Evolutionary conservation across 1,140 invertebrate genomes (phyloP).

Genomic region (Rhagoletis pomonella): DNA sequence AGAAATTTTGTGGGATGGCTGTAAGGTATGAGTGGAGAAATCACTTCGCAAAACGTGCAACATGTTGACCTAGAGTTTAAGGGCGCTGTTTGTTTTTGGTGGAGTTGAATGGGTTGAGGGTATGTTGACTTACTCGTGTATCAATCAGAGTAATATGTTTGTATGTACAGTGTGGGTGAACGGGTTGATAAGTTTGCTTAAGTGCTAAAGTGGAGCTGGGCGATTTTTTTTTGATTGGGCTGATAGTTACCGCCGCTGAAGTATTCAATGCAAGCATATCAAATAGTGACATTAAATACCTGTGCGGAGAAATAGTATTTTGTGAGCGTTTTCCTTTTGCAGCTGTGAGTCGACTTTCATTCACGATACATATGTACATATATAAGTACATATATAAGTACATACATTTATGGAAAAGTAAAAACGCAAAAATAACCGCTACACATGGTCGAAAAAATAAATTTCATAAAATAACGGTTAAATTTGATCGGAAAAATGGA

Average conservation of each 20-base stretch:
- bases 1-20: neutral
- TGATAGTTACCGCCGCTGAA: too few relatives aligned
- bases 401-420: too few relatives aligned
- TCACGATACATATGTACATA: too few relatives aligned
- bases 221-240: too few relatives aligned
- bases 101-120: neutral
- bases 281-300: slow-evolving; percentile 24
- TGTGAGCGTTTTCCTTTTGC: neutral
- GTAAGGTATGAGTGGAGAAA: neutral
- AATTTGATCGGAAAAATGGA: too few relatives aligned
- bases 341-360: neutral
- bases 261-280: too few relatives aligned
- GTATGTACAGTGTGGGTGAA: neutral
- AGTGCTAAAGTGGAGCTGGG: neutral
- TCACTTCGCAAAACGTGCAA: slow-evolving; percentile 24
- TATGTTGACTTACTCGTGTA: neutral
- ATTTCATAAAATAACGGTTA: too few relatives aligned
- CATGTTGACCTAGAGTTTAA: slow-evolving; percentile 23
- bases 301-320: neutral
- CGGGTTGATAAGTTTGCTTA: neutral
- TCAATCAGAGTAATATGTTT: neutral
- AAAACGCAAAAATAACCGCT: too few relatives aligned
- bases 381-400: too few relatives aligned
- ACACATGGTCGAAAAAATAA: too few relatives aligned
- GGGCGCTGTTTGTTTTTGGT: neutral